Evolutionary conservation across 2,888 invertebrate genomes (phyloP), one percentile per base, ranked within the genome.

Genomic region (Cheilosia pagana): DNA sequence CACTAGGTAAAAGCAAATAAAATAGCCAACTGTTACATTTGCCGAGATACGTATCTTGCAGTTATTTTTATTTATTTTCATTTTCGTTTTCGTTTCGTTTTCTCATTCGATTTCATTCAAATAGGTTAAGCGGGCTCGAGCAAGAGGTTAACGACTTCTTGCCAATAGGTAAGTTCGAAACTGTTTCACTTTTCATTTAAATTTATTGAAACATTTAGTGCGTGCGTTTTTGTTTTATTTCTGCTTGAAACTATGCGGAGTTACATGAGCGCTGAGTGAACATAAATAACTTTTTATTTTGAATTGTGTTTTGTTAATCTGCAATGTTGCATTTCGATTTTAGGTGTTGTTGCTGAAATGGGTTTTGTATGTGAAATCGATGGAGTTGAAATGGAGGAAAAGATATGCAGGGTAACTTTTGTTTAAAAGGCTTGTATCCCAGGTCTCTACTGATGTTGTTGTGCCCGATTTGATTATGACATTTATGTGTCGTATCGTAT

Each of bases 61-160:
- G 45, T 65, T 75, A 72, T 59, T 50, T 55, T 63, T 48, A 60
- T 52, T 16, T 55, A 4, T 39, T 14, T 39, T 1, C n/a, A n/a
- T n/a, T 41, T 7, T 39, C 16, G 41, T 68, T 31, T 52, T 41
- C 8, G 12, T 68, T 76, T 50, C 16, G 25, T 68, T 76, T 57
- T 19, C 52, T 45, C 35, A 31, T 14, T 52, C 62, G 28, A 41
- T 74, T 72, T 62, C 35, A 62, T 67, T 78, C 43, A 82, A 72
- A 55, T 82, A 35, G 82, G 82, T 72, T 82, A 82, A 78, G 72
- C 77, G 71, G 72, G 60, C 71, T 82, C 39, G 14, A 57, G 39
- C 50, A 50, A 67, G 65, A 78, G 82, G 82, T 82, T 78, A 67
- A 68, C 78, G 72, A 82, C 82, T 57, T 68, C 43, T 50, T 74